Percentiles rank a stretch among this genome's conserved stretches.
phyloP scores from a whole-genome alignment of 1,140 invertebrate species.

The Drosophila equinoxialis region DNA sequence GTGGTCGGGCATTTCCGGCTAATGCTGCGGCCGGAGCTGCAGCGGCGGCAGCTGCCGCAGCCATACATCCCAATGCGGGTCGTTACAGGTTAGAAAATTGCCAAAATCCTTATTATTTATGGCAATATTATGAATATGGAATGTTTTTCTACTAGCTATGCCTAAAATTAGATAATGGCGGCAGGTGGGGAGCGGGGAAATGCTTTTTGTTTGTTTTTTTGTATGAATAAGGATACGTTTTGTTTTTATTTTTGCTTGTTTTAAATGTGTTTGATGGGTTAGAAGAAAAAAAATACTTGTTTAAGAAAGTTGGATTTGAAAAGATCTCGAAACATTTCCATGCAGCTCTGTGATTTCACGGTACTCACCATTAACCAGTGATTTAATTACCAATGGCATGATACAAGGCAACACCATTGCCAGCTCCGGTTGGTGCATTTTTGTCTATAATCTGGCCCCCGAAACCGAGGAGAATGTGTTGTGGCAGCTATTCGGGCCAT shows the following conservation, averaged over 20 bases:
- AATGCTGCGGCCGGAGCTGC: conserved; percentile 84
- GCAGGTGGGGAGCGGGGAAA: too few relatives aligned
- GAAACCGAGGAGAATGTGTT: conserved; percentile 99
- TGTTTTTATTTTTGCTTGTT: neutral
- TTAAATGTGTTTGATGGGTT: too few relatives aligned
- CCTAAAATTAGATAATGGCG: neutral
- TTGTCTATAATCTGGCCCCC: conserved; percentile 98
- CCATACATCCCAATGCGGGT: conserved; percentile 92
- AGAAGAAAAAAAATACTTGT: too few relatives aligned
- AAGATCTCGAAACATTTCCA: neutral
- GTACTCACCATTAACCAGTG: conserved; percentile 97
- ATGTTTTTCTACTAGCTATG: neutral
- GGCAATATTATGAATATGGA: neutral
- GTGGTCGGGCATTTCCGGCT: conserved; percentile 92
- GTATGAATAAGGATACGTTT: neutral
- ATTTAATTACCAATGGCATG: conserved; percentile 94
- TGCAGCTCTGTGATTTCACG: conserved; percentile 84
- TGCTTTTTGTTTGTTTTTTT: too few relatives aligned
- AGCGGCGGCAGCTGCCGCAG: conserved; percentile 86
- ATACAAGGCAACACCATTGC: conserved; percentile 92
- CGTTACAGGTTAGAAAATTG: conserved; percentile 92
- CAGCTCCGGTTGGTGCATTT: conserved; percentile 97
- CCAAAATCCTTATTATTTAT: neutral
- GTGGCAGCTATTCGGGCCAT: conserved; percentile 99
- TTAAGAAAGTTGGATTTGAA: conserved; percentile 10